Base-by-base conservation (phyloP, 2,888 invertebrate species). In the Tanypteryx hageni region DNA sequence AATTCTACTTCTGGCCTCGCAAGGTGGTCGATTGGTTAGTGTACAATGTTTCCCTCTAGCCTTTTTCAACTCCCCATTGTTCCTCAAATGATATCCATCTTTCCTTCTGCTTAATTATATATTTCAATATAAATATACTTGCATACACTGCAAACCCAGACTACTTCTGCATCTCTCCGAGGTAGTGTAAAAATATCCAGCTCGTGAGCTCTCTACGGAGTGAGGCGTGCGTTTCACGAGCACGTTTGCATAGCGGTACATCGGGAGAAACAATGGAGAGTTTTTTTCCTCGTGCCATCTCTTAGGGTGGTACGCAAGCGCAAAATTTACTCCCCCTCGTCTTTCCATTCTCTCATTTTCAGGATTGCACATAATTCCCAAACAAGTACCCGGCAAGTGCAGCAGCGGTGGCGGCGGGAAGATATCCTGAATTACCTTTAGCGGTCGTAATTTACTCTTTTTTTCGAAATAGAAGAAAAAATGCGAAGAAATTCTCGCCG, bases 371-470 rank as follows among this genome's bases (percentile, higher is more conserved):
- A 22, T 22, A 76, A 76, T 76, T 76, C 76, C 22, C 5, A 76
- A 76, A 76, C 13, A 27, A 27, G 76, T 13, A 76, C n/a, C 76
- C n/a, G n/a, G n/a, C n/a, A n/a, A n/a, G n/a, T n/a, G n/a, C n/a
- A n/a, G n/a, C n/a, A n/a, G n/a, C n/a, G n/a, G n/a, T n/a, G 13
- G 76, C 22, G 22, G 76, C 76, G 44, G 1, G 44, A 44, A 76
- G 76, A 76, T 22, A 76, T 76, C 76, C 76, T 4, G 76, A 27
- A 76, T 76, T 76, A 76, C 76, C 76, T 76, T 13, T 27, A 76
- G 76, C 22, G 76, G 27, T 1, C 22, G 76, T 22, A 76, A 76
- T 76, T 76, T 76, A 22, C 76, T 3, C 13, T 76, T 76, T 76
- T 27, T 18, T 11, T 76, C 10, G 11, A 27, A 76, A 76, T 22